Percentiles rank a stretch among this genome's conserved stretches.
phyloP scores from a whole-genome alignment of 2,888 invertebrate species.

The Pedicia rivosa region DNA sequence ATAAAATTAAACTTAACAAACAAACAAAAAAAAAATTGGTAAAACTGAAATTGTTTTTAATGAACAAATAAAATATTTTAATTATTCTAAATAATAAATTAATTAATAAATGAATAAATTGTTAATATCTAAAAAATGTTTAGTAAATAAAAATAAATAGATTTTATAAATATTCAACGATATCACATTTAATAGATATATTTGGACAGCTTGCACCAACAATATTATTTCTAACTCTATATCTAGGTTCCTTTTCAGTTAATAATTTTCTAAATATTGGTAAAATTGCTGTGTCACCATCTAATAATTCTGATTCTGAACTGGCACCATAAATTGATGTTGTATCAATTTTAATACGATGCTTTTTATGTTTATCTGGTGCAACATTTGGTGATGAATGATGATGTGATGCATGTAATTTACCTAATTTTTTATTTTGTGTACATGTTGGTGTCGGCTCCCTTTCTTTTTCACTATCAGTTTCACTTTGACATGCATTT shows the following conservation, averaged over 20 bases:
- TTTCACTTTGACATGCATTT: constrained; percentile 35
- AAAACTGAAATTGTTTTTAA: too few relatives aligned
- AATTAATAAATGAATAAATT: too few relatives aligned
- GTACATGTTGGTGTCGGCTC: constrained; percentile 15
- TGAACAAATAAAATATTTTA: too few relatives aligned
- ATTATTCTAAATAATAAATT: too few relatives aligned
- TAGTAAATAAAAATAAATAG: constrained; percentile 3
- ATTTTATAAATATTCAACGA: constrained; percentile 76
- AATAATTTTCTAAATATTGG: constrained; percentile 87
- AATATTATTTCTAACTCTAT: constrained; percentile 28
- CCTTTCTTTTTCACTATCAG: constrained; percentile 33
- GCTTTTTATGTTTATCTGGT: constrained; percentile 25
- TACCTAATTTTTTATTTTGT: constrained; percentile 19
- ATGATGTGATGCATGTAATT: constrained; percentile 35
- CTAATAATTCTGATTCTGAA: constrained; percentile 69
- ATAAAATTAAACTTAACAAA: too few relatives aligned
- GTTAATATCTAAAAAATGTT: too few relatives aligned
- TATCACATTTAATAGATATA: constrained; percentile 90
- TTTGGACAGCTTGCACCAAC: constrained; percentile 78
- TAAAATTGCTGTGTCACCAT: constrained; percentile 57
- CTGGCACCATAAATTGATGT: constrained; percentile 53
- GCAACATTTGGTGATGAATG: constrained; percentile 48
- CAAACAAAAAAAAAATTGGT: too few relatives aligned
- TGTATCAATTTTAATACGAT: constrained; percentile 23
- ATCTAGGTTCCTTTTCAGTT: constrained; percentile 61